Conservation (phyloP, 2,113 vertebrate species). For the Epinephelus cyanopodus region DNA sequence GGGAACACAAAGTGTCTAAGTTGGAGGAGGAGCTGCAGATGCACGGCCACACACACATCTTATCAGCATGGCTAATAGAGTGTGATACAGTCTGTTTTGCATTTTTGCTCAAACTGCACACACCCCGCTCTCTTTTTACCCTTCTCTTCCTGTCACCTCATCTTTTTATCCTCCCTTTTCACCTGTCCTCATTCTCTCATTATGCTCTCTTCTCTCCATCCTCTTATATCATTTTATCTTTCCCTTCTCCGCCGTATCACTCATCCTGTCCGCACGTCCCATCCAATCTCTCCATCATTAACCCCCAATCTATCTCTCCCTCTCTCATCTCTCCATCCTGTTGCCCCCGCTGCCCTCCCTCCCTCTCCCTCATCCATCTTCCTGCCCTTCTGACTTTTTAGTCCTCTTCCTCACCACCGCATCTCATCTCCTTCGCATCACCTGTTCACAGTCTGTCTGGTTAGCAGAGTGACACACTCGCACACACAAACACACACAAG, state of each 20-base stretch:
- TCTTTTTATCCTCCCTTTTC: conserved; percentile 33
- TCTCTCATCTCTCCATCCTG: conserved; percentile 52
- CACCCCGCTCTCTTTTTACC: not conserved
- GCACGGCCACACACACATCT: conserved; percentile 12
- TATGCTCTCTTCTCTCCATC: conserved; percentile 24
- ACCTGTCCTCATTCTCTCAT: conserved; percentile 21
- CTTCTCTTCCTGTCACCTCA: conserved; percentile 18
- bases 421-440: conserved; percentile 62
- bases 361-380: conserved; percentile 58
- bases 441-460: conserved; percentile 55
- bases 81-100: conserved; percentile 28
- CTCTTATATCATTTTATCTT: conserved; percentile 55
- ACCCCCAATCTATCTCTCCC: conserved; percentile 62
- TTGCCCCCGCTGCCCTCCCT: conserved; percentile 46
- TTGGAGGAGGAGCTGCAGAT: conserved; percentile 10
- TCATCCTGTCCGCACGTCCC: conserved; percentile 56
- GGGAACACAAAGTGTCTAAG: conserved; percentile 21
- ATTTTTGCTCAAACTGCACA: not conserved
- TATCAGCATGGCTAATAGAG: conserved; percentile 34
- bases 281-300: conserved; percentile 69
- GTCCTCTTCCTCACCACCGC: conserved; percentile 54
- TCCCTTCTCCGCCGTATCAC: conserved; percentile 40
- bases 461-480: conserved; percentile 50
- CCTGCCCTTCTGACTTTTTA: conserved; percentile 57
- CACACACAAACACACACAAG: not conserved